Conservation (phyloP, 1,140 invertebrate species). For the Sinella curviseta region DNA sequence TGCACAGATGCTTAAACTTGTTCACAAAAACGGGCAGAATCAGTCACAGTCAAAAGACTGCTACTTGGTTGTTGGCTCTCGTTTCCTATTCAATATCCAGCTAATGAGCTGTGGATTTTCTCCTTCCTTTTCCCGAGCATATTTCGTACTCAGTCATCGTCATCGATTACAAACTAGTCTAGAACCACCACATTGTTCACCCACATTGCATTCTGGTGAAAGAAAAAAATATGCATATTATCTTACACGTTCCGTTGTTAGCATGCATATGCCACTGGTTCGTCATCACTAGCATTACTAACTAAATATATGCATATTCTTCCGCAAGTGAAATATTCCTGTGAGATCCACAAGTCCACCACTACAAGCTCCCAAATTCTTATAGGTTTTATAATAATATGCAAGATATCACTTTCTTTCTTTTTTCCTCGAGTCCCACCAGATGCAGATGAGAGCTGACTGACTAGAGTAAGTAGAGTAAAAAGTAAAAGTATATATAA, state of each 20-base stretch:
- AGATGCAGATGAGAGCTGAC: constrained; percentile 17
- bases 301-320: not conserved
- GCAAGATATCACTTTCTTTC: not conserved
- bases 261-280: not conserved
- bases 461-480: not conserved
- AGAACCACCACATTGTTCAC: too few species aligned
- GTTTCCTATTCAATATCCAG: constrained; percentile 15
- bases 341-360: not conserved
- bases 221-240: too few species aligned
- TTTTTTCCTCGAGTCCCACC: not conserved
- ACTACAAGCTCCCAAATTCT: not conserved
- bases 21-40: not conserved
- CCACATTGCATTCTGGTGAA: too few species aligned
- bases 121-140: not conserved
- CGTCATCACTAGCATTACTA: not conserved
- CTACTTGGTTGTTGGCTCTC: too few species aligned
- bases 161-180: constrained; percentile 1
- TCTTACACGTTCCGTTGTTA: too few species aligned
- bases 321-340: constrained; percentile 20
- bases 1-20: not conserved
- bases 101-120: constrained; percentile 17
- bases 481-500: not conserved
- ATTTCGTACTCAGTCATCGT: constrained; percentile 2
- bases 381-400: not conserved
- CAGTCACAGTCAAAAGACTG: constrained; percentile 16